phyloP scores from a whole-genome alignment of 2,113 vertebrate genomes.

The Semnornis frantzii region DNA sequence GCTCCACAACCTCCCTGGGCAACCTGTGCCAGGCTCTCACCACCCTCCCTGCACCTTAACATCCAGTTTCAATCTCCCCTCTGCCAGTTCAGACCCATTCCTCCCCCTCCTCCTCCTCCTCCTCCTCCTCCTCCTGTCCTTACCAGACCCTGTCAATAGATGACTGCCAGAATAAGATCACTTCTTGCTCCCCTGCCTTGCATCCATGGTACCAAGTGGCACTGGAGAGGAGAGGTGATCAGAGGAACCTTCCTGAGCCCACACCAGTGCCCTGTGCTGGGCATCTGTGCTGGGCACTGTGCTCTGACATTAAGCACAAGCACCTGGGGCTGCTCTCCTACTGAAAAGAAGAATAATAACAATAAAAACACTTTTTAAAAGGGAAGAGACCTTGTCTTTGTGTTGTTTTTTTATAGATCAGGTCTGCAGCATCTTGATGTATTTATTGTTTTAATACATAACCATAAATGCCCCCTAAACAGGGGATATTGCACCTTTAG shows the following conservation, averaged over 20 bases:
- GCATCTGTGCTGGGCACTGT: background rate
- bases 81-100: too few species aligned
- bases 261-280: background rate
- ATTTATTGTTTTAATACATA: conserved; percentile 81
- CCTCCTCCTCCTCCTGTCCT: too few species aligned
- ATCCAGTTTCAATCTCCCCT: too few species aligned
- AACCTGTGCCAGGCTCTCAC: too few species aligned
- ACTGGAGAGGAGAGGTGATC: background rate
- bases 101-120: too few species aligned
- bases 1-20: too few species aligned
- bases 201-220: background rate
- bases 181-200: background rate
- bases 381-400: conserved; percentile 66
- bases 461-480: conserved; percentile 79
- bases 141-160: too few species aligned
- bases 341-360: background rate
- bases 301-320: background rate
- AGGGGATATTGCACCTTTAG: conserved; percentile 75
- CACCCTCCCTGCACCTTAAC: too few species aligned
- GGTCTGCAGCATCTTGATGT: conserved; percentile 61
- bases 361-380: background rate
- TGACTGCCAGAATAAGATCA: background rate
- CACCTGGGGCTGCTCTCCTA: conserved; percentile 20
- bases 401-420: conserved; percentile 39
- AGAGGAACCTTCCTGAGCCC: background rate